Conservation (phyloP, 2,797 vertebrate species). For the Podargus strigoides region DNA sequence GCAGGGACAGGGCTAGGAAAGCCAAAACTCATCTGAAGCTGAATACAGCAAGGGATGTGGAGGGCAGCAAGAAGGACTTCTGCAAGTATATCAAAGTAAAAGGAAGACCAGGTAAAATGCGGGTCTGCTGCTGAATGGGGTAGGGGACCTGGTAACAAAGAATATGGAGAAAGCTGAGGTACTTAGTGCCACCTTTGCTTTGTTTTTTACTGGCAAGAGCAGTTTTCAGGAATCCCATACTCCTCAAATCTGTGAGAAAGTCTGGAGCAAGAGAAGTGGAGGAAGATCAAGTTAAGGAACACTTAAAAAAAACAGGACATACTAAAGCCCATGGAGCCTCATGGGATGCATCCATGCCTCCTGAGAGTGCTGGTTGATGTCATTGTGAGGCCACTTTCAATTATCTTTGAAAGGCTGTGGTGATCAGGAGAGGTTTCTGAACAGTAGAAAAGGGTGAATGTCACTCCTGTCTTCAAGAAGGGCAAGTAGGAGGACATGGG, state of each 20-base stretch:
- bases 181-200: background rate
- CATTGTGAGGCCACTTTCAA: background rate
- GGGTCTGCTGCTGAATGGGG: background rate
- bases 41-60: background rate
- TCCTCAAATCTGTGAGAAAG: background rate
- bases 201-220: background rate
- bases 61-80: background rate
- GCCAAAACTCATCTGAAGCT: background rate
- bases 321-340: background rate
- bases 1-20: background rate
- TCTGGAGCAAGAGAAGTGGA: background rate
- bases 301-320: background rate
- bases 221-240: background rate
- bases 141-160: background rate
- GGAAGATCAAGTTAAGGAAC: background rate
- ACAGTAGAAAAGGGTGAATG: background rate
- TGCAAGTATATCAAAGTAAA: background rate
- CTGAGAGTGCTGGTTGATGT: background rate
- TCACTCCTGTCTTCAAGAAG: no score
- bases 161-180: background rate
- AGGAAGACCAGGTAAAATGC: background rate
- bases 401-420: background rate
- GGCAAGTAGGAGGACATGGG: background rate
- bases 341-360: background rate
- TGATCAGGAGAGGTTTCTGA: background rate